A percentile compares a stretch with the other conserved stretches of the same genome.
Conservation (phyloP, 1,140 invertebrate genomes). For the Formica selysi region DNA sequence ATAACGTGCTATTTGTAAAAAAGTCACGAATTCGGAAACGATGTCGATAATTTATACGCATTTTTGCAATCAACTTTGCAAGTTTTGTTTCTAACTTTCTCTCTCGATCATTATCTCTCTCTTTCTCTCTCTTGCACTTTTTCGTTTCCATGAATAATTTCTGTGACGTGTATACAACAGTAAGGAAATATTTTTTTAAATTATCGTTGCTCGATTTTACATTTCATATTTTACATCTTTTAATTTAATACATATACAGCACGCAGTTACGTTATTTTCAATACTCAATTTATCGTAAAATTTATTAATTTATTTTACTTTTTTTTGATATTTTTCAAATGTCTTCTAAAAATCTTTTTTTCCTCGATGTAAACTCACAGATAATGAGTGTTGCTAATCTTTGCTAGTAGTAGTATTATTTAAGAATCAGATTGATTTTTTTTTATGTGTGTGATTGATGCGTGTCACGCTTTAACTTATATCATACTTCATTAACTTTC, state of each 20-base stretch:
- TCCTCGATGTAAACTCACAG: background rate
- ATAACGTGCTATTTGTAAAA: constrained; percentile 72
- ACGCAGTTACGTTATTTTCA: background rate
- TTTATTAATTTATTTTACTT: background rate
- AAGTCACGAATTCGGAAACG: constrained; percentile 62
- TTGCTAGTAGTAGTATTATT: constrained; percentile 7
- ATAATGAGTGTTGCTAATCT: background rate
- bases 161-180: background rate
- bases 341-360: background rate
- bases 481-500: background rate
- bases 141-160: constrained; percentile 27
- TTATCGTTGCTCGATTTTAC: background rate
- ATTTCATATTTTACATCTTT: background rate
- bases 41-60: background rate
- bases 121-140: background rate
- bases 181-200: constrained; percentile 3
- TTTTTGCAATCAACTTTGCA: background rate
- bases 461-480: constrained; percentile 1
- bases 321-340: background rate
- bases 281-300: background rate
- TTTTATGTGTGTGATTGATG: background rate
- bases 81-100: background rate
- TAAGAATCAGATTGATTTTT: background rate
- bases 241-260: background rate
- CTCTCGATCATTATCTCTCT: background rate